Conservation (phyloP, 2,888 invertebrate species). For the Hydroisotoma schaefferi region DNA sequence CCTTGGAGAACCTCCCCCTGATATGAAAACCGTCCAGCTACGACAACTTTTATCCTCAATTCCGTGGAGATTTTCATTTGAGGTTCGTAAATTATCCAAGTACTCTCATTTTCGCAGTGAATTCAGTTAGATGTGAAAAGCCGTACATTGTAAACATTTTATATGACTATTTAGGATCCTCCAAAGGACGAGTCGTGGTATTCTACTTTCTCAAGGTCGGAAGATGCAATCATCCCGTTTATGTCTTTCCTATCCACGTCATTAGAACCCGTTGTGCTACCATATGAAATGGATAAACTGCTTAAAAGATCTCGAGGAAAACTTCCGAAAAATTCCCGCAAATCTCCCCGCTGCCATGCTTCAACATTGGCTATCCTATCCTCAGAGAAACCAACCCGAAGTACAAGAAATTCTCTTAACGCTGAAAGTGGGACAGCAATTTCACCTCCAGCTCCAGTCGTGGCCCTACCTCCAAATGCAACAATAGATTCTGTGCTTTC, state of each 20-base stretch:
- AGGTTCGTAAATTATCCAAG: slow-evolving; percentile 27
- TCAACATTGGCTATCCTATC: slow-evolving; percentile 76
- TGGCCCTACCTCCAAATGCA: slow-evolving; percentile 22
- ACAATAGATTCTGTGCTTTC: slow-evolving; percentile 1
- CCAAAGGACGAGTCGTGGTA: slow-evolving; percentile 75
- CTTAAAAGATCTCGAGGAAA: slow-evolving; percentile 33
- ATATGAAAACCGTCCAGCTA: slow-evolving; percentile 41
- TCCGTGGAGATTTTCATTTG: slow-evolving; percentile 45
- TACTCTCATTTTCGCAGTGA: not conserved
- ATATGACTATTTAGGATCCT: slow-evolving; percentile 51
- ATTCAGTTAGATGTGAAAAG: not conserved
- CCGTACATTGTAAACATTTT: not conserved
- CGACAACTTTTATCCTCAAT: slow-evolving; percentile 37
- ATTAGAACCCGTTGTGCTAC: slow-evolving; percentile 33
- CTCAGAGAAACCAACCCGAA: slow-evolving; percentile 35
- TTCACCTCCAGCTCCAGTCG: slow-evolving; percentile 23
- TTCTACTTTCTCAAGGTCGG: slow-evolving; percentile 64
- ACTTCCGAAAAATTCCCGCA: slow-evolving; percentile 60
- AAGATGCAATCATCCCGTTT: slow-evolving; percentile 53
- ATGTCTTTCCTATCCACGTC: slow-evolving; percentile 56
- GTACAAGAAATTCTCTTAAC: slow-evolving; percentile 28
- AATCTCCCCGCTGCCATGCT: slow-evolving; percentile 82
- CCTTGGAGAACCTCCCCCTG: not conserved
- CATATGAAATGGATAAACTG: slow-evolving; percentile 43
- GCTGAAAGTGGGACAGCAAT: slow-evolving; percentile 16